Percentiles rank a stretch among this genome's conserved stretches.
Evolutionary conservation across 2,113 vertebrate genomes (phyloP).

Genomic region (Ranitomeya variabilis): DNA sequence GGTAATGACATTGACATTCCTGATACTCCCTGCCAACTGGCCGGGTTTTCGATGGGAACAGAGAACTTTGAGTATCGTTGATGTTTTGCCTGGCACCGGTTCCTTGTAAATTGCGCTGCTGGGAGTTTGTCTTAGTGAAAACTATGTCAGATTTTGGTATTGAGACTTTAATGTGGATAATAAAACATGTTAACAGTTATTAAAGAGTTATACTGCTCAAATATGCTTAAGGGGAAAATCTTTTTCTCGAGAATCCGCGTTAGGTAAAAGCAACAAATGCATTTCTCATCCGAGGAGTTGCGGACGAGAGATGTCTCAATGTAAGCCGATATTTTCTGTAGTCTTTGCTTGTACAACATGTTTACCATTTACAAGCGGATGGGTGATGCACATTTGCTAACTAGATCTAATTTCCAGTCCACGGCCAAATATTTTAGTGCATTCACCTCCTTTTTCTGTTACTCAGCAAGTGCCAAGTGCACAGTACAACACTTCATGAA

Average conservation of each 20-base stretch:
- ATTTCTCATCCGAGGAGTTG: slow-evolving; percentile 5
- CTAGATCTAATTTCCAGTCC: background rate
- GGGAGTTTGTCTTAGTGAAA: slow-evolving; percentile 57
- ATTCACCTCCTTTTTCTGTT: background rate
- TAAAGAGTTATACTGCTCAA: slow-evolving; percentile 52
- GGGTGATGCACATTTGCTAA: background rate
- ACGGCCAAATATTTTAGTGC: background rate
- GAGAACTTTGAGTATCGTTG: slow-evolving; percentile 43
- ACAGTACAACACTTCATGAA: background rate
- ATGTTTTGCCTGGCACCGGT: slow-evolving; percentile 57
- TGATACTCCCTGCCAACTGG: slow-evolving; percentile 44
- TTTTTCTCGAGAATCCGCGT: slow-evolving; percentile 35
- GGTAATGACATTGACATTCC: slow-evolving; percentile 57
- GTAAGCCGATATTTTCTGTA: background rate
- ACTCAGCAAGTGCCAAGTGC: background rate
- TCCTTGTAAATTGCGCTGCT: slow-evolving; percentile 53
- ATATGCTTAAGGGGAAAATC: slow-evolving; percentile 42
- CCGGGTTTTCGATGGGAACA: slow-evolving; percentile 39
- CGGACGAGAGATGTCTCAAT: background rate
- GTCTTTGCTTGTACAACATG: background rate
- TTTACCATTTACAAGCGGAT: background rate
- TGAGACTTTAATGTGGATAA: slow-evolving; percentile 57
- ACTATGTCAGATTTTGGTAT: slow-evolving; percentile 58
- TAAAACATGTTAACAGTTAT: slow-evolving; percentile 58
- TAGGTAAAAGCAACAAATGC: slow-evolving; percentile 35